Evolutionary conservation across 2,797 vertebrate species (phyloP), one percentile per base, ranked within the genome.

Genomic region (Clarias pachynema): DNA sequence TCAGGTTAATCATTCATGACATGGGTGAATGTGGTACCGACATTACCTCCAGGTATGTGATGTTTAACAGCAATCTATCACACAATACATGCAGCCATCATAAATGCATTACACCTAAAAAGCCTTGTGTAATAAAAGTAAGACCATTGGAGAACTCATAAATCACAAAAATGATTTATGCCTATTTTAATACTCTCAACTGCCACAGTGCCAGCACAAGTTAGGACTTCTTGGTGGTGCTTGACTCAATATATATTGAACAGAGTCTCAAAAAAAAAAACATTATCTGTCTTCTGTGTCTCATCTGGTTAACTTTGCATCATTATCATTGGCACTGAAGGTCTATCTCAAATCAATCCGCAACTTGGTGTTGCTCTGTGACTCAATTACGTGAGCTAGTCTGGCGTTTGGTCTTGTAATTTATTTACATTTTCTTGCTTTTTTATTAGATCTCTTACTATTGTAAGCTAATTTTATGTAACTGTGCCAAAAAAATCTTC

Each of bases 241-340:
- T 1, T 7, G 37, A 62, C 86, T 91, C 86, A 89, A 92, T 92
- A 91, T 91, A 87, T 90, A 91, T 91, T 44, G 89, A 90, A 88
- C 60, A 79, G 84, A 90, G 88, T 85, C 56, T 16, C 29, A 60
- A n/a, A 49, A 78, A 49, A 44, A 49, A 14, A 53, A 53, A 53
- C 40, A 22, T 31, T 10, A 31, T 65, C 84, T 29, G 26, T 37
- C 4, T 63, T 16, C n/a, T 15, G n/a, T 53, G 57, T 0, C 44
- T 65, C 24, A 24, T 29, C 57, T 59, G 37, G 65, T 26, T 82
- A 22, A 9, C 5, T 56, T 24, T 60, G 53, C 14, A 34, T 82
- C 66, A 31, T 40, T 26, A 60, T 59, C 81, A 60, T 29, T n/a
- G 81, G 53, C 53, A 77, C 24, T 82, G 66, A 10, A 12, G 34